Evolutionary conservation across 1,140 invertebrate species (phyloP).

Genomic region (Penaeus japonicus): DNA sequence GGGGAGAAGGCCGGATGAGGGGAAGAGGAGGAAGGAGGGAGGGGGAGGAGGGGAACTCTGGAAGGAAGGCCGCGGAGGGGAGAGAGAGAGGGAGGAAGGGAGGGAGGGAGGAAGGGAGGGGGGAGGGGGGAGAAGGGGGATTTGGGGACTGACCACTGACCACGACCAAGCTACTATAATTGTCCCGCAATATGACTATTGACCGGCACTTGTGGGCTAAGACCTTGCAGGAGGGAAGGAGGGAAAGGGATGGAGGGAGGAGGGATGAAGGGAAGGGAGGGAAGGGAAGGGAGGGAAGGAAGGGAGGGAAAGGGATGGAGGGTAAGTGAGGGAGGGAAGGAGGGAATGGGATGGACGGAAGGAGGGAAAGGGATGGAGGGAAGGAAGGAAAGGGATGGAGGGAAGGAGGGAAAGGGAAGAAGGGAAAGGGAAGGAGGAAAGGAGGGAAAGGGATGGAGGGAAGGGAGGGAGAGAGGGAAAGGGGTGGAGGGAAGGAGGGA

Average conservation of each 20-base stretch:
- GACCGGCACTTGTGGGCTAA: no score
- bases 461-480: constrained; percentile 2
- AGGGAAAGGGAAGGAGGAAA: background rate
- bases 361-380: no score
- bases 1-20: background rate
- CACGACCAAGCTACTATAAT: no score
- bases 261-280: background rate
- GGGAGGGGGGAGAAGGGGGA: background rate
- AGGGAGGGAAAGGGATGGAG: background rate
- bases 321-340: background rate
- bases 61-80: background rate
- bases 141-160: background rate
- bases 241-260: background rate
- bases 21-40: background rate
- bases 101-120: background rate
- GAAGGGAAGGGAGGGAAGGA: background rate
- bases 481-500: constrained; percentile 4
- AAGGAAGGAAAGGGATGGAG: background rate
- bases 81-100: background rate
- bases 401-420: background rate
- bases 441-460: no score
- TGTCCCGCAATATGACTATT: no score
- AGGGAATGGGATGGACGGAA: background rate
- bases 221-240: background rate
- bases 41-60: background rate